Evolutionary conservation across 2,113 vertebrate genomes (phyloP).

Genomic region (Uria aalge): DNA sequence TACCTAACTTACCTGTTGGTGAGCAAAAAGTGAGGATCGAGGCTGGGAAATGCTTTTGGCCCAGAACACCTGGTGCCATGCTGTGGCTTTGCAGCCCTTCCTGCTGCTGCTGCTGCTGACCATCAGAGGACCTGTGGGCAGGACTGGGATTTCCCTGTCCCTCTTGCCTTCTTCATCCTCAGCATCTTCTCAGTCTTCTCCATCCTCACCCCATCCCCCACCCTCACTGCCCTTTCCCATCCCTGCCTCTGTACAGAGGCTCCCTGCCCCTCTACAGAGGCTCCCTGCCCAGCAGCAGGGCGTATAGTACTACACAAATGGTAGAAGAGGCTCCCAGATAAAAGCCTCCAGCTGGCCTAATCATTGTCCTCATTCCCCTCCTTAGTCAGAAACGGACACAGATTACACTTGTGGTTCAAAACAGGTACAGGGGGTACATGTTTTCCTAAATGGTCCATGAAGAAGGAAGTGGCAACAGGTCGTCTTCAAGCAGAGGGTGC

Average conservation of each 20-base stretch:
- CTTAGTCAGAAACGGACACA: background rate
- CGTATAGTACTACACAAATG: accelerated
- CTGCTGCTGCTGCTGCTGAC: background rate
- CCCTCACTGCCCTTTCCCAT: accelerated
- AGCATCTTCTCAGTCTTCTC: background rate
- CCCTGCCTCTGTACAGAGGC: background rate
- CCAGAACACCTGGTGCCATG: background rate
- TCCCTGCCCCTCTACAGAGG: background rate
- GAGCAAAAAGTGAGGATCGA: background rate
- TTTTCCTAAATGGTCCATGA: background rate
- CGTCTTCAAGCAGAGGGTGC: background rate
- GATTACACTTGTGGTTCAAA: background rate
- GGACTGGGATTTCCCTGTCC: accelerated
- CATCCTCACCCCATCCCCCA: accelerated
- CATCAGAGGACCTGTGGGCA: background rate
- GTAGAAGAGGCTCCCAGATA: background rate
- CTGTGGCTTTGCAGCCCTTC: background rate
- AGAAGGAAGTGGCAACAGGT: background rate
- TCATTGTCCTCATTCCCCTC: background rate
- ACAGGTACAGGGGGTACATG: accelerated
- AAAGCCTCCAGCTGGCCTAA: background rate
- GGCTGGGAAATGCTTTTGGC: background rate
- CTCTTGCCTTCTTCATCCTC: background rate
- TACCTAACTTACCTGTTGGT: background rate
- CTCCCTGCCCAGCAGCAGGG: accelerated